Conservation (phyloP, 1,140 invertebrate species). For the Drosophila teissieri region DNA sequence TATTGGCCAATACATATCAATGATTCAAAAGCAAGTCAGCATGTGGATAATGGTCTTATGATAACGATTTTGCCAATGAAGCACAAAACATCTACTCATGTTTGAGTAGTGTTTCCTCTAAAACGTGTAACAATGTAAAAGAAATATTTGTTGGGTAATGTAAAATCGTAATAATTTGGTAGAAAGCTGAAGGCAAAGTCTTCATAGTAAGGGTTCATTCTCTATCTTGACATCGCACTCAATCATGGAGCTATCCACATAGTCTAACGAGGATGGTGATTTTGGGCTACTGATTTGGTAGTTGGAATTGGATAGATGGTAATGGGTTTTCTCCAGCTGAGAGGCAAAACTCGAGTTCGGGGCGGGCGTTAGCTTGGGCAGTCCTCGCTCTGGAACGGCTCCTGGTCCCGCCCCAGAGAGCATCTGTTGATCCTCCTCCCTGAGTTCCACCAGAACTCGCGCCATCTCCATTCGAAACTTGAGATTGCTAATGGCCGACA, state of each 20-base stretch:
- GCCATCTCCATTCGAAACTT: conserved; percentile 61
- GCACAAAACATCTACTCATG: no score
- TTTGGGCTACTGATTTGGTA: conserved; percentile 1
- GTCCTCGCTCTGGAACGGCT: not conserved
- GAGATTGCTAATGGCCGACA: conserved; percentile 61
- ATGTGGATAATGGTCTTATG: no score
- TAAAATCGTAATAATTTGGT: conserved; percentile 34
- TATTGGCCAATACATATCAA: no score
- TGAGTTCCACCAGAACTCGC: conserved; percentile 60
- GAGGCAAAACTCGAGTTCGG: conserved; percentile 13
- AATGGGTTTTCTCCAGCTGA: not conserved
- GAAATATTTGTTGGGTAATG: not conserved
- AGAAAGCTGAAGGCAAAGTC: not conserved
- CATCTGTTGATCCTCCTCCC: conserved; percentile 37
- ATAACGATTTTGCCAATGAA: no score
- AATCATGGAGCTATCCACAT: conserved; percentile 46
- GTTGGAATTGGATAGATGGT: conserved; percentile 7
- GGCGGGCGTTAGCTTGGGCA: conserved; percentile 46
- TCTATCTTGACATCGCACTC: conserved; percentile 76
- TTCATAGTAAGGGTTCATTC: conserved; percentile 56
- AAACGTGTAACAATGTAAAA: not conserved
- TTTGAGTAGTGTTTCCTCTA: not conserved
- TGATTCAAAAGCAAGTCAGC: no score
- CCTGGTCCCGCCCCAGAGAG: not conserved
- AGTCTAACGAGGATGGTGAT: conserved; percentile 16